A percentile compares a stretch with the other conserved stretches of the same genome.
phyloP scores from a whole-genome alignment of 2,888 invertebrate species.

The Heliconius erato region DNA sequence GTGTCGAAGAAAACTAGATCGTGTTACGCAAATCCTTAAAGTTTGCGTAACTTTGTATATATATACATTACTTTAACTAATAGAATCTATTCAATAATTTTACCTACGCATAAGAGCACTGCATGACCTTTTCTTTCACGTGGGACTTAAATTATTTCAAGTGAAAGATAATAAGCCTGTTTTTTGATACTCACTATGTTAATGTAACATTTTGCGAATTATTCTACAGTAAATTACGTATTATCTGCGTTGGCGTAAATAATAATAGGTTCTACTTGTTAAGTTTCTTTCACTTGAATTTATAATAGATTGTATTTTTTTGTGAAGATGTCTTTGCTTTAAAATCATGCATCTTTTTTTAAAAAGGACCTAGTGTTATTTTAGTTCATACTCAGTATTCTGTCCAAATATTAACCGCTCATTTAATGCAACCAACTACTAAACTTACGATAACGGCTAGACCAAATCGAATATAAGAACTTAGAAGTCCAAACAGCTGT shows the following conservation, averaged over 20 bases:
- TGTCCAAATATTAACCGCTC: background rate
- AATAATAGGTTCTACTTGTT: background rate
- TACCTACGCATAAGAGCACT: background rate
- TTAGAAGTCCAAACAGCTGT: too few species aligned
- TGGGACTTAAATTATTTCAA: conserved; percentile 29
- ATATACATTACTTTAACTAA: background rate
- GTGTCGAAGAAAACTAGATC: background rate
- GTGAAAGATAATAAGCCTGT: conserved; percentile 3
- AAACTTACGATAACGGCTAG: too few species aligned
- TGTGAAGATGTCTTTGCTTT: background rate
- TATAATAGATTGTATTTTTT: background rate
- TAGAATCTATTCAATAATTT: conserved; percentile 10
- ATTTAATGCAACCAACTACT: too few species aligned
- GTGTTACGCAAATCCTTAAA: conserved; percentile 5
- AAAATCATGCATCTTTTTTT: too few species aligned
- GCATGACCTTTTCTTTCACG: conserved; percentile 24
- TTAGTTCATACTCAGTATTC: too few species aligned
- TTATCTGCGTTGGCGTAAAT: background rate
- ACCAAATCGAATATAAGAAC: too few species aligned
- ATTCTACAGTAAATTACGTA: background rate
- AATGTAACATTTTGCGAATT: conserved; percentile 21
- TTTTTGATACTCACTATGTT: conserved; percentile 20
- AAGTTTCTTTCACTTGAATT: background rate
- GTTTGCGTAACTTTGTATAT: background rate
- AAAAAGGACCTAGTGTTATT: too few species aligned